phyloP scores from a whole-genome alignment of 1,140 invertebrate species.

The Camponotus floridanus region DNA sequence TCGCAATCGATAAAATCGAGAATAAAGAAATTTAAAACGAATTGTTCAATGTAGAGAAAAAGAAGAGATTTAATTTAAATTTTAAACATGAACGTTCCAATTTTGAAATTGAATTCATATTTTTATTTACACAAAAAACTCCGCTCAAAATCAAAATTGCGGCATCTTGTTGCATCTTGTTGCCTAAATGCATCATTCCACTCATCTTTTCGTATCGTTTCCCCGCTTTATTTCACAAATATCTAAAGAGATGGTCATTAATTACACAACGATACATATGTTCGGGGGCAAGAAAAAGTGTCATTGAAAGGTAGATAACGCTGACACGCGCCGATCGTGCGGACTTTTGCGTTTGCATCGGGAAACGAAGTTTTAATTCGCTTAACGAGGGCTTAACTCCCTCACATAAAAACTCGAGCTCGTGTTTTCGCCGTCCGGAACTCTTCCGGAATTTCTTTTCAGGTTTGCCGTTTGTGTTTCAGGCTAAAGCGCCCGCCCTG shows the following conservation, averaged over 20 bases:
- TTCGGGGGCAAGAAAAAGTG: background rate
- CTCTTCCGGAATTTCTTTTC: conserved; percentile 74
- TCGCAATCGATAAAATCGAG: background rate
- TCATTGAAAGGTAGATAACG: background rate
- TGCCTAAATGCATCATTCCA: conserved; percentile 45
- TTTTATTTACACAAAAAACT: background rate
- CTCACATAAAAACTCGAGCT: conserved; percentile 34
- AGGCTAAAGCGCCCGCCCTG: conserved; percentile 85
- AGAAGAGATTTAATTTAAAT: background rate
- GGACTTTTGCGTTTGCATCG: conserved; percentile 33
- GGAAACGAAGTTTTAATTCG: conserved; percentile 10
- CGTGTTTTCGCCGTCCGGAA: conserved; percentile 23
- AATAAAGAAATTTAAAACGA: background rate
- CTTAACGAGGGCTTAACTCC: conserved; percentile 48
- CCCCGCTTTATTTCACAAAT: background rate
- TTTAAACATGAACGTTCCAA: background rate
- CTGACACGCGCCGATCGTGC: conserved; percentile 15
- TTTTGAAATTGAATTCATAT: background rate
- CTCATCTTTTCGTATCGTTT: background rate
- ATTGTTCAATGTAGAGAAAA: background rate
- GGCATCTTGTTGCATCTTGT: conserved; percentile 74
- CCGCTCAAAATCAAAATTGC: conserved; percentile 13
- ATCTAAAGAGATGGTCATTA: conserved; percentile 35
- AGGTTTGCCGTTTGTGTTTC: conserved; percentile 85
- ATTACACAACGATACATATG: background rate